phyloP scores from a whole-genome alignment of 2,113 vertebrate species.

The Passer domesticus region DNA sequence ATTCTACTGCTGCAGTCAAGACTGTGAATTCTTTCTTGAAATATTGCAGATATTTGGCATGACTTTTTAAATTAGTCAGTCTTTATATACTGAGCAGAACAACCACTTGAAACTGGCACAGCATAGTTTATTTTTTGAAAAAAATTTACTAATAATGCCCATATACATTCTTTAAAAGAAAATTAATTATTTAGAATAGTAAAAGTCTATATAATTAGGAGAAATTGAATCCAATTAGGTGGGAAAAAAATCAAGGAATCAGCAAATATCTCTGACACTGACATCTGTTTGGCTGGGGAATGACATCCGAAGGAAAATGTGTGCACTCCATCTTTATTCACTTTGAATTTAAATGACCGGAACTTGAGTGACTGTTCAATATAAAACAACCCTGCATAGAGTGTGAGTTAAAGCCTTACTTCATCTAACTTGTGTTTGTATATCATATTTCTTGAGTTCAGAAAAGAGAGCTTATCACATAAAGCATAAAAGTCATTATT shows the following conservation, averaged over 20 bases:
- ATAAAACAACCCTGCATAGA: not conserved
- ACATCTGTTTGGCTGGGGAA: conserved; percentile 17
- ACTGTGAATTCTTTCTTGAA: not conserved
- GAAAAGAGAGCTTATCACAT: not conserved
- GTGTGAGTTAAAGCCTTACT: not conserved
- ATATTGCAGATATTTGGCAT: not conserved
- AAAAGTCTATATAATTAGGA: not conserved
- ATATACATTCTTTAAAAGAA: not conserved
- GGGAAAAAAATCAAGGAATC: not conserved
- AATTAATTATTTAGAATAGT: not conserved
- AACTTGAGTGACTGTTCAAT: not conserved
- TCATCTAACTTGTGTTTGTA: not conserved
- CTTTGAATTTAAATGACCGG: not conserved
- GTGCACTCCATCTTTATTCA: not conserved
- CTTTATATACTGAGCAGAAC: not conserved
- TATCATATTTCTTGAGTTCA: not conserved
- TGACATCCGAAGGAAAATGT: not conserved
- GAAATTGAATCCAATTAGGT: conserved; percentile 9
- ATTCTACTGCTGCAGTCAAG: not conserved
- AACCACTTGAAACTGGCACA: not conserved
- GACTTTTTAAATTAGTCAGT: not conserved
- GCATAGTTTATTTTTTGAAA: not conserved
- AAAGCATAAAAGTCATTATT: not conserved
- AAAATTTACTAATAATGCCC: not conserved
- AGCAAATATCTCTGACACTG: conserved; percentile 11